Base-by-base conservation (phyloP, 1,140 invertebrate genomes). In the Bilobella aurantiaca region DNA sequence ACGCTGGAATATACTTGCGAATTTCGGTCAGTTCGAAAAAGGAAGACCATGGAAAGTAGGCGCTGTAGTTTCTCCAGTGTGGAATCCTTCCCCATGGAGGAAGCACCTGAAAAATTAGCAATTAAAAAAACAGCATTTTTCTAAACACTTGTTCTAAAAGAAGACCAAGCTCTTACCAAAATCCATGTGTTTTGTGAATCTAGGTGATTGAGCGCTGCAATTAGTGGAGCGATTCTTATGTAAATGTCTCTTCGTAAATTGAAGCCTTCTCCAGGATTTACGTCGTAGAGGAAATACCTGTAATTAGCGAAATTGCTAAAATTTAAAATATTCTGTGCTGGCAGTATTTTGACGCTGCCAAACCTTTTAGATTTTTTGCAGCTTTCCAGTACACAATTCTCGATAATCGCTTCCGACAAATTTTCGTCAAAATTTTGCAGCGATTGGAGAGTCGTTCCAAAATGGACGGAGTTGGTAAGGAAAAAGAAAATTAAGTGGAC, bases 241-340 rank as follows among this genome's bases (percentile, higher is more conserved):
- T 94, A 98, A 12, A 98, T 95, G 82, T 98, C 96, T 67, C 95
- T 81, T 58, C 94, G 80, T 65, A 99, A 81, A 81, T 99, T 99
- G 75, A 99, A 98, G 0, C 96, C 96, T 83, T 99, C 95, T 1
- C 88, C 86, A 23, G 85, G 86, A 79, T 97, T 98, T 0, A 97
- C 87, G 78, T 96, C 91, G 78, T 97, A 98, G 29, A 97, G 81
- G 61, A 96, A 77, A 74, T 85, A 89, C 70, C 84, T 86, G 65
- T 25, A 76, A 77, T 23, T 29, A 62, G 46, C 34, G 28, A 62
- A n/a, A 5, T 14, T 18, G 5, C 14, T 12, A 8, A 28, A 28
- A 14, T 30, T 29, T 58, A 58, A 3, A 58, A 28, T 12, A 8
- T 28, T 58, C 25, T 8, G 29, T 21, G 27, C 30, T 3, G 12